Evolutionary conservation across 2,797 vertebrate genomes (phyloP).

Genomic region (Morus bassanus): DNA sequence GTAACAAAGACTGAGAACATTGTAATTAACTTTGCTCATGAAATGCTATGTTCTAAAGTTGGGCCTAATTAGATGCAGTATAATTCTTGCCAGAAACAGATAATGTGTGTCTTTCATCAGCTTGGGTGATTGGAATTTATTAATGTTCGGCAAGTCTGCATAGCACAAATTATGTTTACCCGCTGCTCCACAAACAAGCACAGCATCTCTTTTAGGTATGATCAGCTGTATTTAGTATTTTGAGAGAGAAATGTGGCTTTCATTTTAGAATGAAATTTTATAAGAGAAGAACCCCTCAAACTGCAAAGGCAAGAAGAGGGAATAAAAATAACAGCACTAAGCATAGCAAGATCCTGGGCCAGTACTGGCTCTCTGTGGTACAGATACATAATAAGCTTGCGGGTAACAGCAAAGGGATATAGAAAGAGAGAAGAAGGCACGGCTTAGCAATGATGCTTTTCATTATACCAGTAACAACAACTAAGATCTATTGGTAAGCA

Average conservation of each 20-base stretch:
- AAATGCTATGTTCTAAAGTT: slow-evolving; percentile 27
- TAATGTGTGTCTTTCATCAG: slow-evolving; percentile 40
- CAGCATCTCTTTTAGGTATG: background rate
- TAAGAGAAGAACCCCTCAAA: background rate
- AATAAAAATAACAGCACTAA: slow-evolving; percentile 11
- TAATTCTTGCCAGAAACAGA: slow-evolving; percentile 47
- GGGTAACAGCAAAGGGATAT: background rate
- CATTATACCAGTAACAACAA: slow-evolving; percentile 21
- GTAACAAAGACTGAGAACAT: slow-evolving; percentile 15
- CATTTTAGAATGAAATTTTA: background rate
- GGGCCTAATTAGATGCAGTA: background rate
- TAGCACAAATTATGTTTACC: background rate
- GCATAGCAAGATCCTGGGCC: background rate
- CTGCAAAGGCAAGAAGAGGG: background rate
- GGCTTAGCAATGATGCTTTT: background rate
- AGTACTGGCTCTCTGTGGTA: background rate
- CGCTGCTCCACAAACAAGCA: background rate
- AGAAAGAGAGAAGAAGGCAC: background rate
- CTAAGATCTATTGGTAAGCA: background rate
- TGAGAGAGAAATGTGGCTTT: background rate
- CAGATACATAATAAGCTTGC: background rate
- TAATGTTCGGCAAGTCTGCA: background rate
- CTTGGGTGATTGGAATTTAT: slow-evolving; percentile 1
- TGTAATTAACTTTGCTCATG: slow-evolving; percentile 49
- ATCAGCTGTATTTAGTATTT: background rate